Evolutionary conservation across 2,797 vertebrate genomes (phyloP).

Genomic region (Glossophaga mutica): DNA sequence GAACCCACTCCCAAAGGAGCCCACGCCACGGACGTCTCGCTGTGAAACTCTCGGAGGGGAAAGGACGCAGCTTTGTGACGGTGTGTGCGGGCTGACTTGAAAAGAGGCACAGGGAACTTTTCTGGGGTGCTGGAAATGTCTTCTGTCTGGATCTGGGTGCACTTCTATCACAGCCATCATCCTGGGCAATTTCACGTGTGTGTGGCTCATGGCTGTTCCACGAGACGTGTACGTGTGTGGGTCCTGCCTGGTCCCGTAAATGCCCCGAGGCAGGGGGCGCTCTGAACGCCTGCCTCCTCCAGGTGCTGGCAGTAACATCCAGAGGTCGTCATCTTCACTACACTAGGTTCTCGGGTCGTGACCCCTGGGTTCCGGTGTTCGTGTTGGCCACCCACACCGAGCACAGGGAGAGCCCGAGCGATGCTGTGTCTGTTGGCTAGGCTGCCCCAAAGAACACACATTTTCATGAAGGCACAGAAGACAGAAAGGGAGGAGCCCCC

Average conservation of each 20-base stretch:
- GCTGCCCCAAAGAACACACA: not conserved
- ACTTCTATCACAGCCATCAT: not conserved
- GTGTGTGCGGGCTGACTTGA: not conserved
- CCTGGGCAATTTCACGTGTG: accelerated
- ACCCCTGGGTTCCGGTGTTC: accelerated
- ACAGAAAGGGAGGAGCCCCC: not conserved
- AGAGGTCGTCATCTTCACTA: accelerated
- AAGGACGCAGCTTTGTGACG: accelerated
- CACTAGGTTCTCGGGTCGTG: not conserved
- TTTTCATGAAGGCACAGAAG: not conserved
- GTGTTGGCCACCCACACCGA: accelerated
- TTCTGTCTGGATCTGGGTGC: not conserved
- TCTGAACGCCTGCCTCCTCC: accelerated
- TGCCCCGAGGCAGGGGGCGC: accelerated
- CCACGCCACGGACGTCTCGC: accelerated
- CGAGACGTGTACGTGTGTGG: accelerated
- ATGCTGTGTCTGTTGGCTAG: not conserved
- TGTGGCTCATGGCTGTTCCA: accelerated
- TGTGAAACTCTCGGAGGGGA: accelerated
- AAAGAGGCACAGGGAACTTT: not conserved
- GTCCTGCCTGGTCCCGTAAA: not conserved
- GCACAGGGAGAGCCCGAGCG: accelerated
- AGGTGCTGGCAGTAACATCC: not conserved
- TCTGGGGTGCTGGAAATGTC: not conserved
- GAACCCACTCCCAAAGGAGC: not conserved